phyloP scores from a whole-genome alignment of 1,140 invertebrate genomes.

The Tyrophagus putrescentiae region DNA sequence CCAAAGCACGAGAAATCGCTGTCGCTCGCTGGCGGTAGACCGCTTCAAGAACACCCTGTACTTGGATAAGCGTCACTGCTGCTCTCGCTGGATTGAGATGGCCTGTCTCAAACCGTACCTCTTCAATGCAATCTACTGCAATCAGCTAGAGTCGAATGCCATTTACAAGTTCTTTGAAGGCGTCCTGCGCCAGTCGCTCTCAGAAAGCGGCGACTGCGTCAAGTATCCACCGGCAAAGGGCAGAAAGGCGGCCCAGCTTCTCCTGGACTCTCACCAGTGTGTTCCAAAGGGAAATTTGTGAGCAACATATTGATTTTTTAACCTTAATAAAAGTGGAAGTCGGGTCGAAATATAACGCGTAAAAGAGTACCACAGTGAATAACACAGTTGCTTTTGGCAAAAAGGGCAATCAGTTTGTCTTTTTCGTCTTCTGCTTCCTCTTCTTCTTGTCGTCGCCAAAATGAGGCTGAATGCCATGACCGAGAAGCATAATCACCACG shows the following conservation, averaged over 20 bases:
- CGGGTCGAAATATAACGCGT: background rate
- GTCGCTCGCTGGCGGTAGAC: background rate
- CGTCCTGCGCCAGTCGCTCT: background rate
- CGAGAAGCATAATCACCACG: slow-evolving; percentile 28
- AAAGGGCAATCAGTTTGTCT: background rate
- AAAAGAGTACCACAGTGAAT: background rate
- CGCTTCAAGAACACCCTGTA: background rate
- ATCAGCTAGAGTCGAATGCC: background rate
- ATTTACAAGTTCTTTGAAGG: background rate
- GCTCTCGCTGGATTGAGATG: background rate
- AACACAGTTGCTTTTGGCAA: background rate
- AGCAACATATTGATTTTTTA: background rate
- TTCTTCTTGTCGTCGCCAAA: slow-evolving; percentile 17
- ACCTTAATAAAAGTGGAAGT: background rate
- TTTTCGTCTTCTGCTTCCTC: background rate
- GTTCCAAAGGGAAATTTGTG: background rate
- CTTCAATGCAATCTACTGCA: slow-evolving; percentile 5
- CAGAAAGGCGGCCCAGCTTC: background rate
- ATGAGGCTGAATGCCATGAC: slow-evolving; percentile 25
- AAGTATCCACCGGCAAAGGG: background rate
- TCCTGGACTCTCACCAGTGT: background rate
- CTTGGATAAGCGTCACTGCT: slow-evolving; percentile 1
- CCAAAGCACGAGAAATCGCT: background rate
- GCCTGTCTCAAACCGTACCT: background rate
- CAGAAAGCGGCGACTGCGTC: background rate